Percentiles rank a stretch among this genome's conserved stretches.
Evolutionary conservation across 1,140 invertebrate genomes (phyloP).

Genomic region (Portunus trituberculatus): DNA sequence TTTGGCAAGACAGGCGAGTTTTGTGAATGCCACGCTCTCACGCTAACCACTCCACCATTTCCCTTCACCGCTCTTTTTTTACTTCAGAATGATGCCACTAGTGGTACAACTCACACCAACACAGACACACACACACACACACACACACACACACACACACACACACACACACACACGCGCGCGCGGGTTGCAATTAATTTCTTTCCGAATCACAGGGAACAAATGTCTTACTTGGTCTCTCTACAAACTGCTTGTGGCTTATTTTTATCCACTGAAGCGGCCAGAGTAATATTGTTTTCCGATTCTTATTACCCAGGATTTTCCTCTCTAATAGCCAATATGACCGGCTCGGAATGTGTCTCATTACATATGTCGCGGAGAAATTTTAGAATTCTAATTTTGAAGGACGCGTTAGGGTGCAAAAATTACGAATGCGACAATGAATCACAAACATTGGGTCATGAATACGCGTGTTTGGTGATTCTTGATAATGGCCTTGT

Average conservation of each 20-base stretch:
- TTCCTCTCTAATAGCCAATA: conserved; percentile 13
- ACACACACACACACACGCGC: not conserved
- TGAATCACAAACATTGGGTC: too few relatives aligned
- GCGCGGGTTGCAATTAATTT: not conserved
- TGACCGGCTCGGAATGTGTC: not conserved
- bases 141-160: not conserved
- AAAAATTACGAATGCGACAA: too few relatives aligned
- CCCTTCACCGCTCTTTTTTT: too few relatives aligned
- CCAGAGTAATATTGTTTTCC: conserved; percentile 21
- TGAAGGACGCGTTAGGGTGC: not conserved
- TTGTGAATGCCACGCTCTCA: too few relatives aligned
- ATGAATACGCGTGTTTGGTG: too few relatives aligned
- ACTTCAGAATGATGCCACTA: too few relatives aligned
- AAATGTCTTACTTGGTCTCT: not conserved
- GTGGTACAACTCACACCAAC: too few relatives aligned
- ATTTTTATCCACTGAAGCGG: not conserved
- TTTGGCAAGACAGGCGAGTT: too few relatives aligned
- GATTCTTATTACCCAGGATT: not conserved
- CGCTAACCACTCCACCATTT: too few relatives aligned
- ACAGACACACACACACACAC: too few relatives aligned
- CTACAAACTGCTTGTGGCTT: not conserved
- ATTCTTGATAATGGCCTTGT: too few relatives aligned
- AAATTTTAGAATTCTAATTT: not conserved
- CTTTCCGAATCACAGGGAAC: not conserved
- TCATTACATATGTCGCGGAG: not conserved